Evolutionary conservation across 1,140 invertebrate genomes (phyloP), one percentile per base, ranked within the genome.

Genomic region (Drosophila takahashii): DNA sequence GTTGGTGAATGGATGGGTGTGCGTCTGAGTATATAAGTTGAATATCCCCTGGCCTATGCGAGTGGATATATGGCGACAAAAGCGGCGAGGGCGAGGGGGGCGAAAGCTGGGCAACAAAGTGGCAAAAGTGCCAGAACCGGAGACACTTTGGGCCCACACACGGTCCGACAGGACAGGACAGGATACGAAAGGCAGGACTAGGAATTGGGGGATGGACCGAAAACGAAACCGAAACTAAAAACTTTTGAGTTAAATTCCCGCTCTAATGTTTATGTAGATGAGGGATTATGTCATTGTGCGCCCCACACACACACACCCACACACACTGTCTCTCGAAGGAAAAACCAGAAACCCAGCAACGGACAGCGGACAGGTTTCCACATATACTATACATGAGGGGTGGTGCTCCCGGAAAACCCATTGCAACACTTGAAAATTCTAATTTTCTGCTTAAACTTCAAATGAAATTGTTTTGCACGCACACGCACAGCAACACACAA

Each of bases 181-280:
- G 29, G 26, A 4, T 10, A 22, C 26, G n/a, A 18, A 5, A 22
- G 3, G 26, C 7, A 32, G 29, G 26, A 4, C 2, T 11, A n/a
- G 27, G 41, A 11, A 48, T 74, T 22, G 59, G 78, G 45, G 67
- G 65, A 60, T 87, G 83, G 81, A 87, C 84, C 71, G 61, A 89
- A 87, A 87, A 80, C 79, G 84, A 84, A 89, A 89, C 84, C 85
- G 83, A 90, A 90, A 89, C 84, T 89, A 90, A 89, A 89, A 89
- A 89, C 80, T 89, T 89, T 89, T 89, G 80, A 89, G 84, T 89
- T 87, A 89, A 89, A 90, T 89, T 89, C 85, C 76, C 65, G 80
- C 80, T 84, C 79, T 89, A 89, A 89, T 89, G 85, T 89, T 89
- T 89, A 89, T 89, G 84, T 84, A 89, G 84, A 89, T 89, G 84